Conservation (phyloP, 2,797 vertebrate species). For the Microctenopoma lineatum region DNA sequence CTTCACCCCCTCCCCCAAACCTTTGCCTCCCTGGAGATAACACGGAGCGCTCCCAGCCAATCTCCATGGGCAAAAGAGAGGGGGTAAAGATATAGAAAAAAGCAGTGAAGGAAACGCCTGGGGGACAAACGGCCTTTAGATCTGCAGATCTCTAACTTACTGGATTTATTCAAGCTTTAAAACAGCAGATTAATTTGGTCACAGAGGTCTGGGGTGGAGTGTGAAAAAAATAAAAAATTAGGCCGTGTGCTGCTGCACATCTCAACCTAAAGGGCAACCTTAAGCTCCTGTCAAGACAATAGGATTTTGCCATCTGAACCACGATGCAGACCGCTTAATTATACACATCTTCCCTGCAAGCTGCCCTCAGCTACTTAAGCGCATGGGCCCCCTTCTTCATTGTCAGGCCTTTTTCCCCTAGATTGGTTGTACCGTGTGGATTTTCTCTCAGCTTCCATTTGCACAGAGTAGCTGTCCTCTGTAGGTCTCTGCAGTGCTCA, state of each 20-base stretch:
- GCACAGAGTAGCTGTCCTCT: slow-evolving; percentile 61
- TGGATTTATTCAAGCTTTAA: slow-evolving; percentile 85
- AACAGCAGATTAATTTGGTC: slow-evolving; percentile 85
- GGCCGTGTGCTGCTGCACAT: slow-evolving; percentile 54
- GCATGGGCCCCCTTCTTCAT: slow-evolving; percentile 64
- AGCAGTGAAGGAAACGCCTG: slow-evolving; percentile 67
- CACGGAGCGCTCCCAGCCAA: slow-evolving; percentile 81
- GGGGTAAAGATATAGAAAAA: slow-evolving; percentile 56
- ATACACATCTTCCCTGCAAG: slow-evolving; percentile 77
- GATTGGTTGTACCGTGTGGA: slow-evolving; percentile 71
- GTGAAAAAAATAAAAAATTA: slow-evolving; percentile 56
- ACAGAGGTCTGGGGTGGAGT: slow-evolving; percentile 63
- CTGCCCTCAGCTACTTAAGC: slow-evolving; percentile 68
- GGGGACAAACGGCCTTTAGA: slow-evolving; percentile 81
- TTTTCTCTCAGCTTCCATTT: slow-evolving; percentile 83
- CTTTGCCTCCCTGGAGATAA: slow-evolving; percentile 87
- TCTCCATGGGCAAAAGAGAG: slow-evolving; percentile 76
- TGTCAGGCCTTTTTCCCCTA: slow-evolving; percentile 66
- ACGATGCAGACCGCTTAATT: slow-evolving; percentile 81
- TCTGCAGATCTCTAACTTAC: slow-evolving; percentile 81
- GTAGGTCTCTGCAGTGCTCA: slow-evolving; percentile 41
- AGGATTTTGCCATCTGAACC: slow-evolving; percentile 82
- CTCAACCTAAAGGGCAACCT: slow-evolving; percentile 83
- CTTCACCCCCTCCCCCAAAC: slow-evolving; percentile 78
- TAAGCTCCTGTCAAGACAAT: slow-evolving; percentile 86